Evolutionary conservation across 1,140 invertebrate genomes (phyloP), one percentile per base, ranked within the genome.

Genomic region (Drosophila sproati): DNA sequence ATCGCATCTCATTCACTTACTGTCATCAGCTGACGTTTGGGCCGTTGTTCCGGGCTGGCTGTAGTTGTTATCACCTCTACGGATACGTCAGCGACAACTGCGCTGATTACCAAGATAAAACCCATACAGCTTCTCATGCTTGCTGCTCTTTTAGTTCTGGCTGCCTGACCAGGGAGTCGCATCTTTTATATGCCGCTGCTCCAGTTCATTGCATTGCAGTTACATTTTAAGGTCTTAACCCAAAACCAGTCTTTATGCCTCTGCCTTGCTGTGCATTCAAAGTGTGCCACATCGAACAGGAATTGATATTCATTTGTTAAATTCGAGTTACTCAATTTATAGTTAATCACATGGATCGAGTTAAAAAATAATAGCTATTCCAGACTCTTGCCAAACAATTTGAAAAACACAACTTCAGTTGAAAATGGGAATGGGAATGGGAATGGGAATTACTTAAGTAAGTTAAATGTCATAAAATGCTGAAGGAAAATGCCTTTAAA

Each of bases 21-120:
- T 8, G 39, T n/a, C 45, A 89, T 81, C 86, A 89, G 64, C 20
- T 89, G 85, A 0, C 85, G 74, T 31, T 89, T 89, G 29, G 78
- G 61, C 0, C 85, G 78, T 4, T 63, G 59, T 2, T 78, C 78
- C 31, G 59, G 6, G 37, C 28, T 52, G 2, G 56, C 8, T 1
- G 50, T 61, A 31, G 45, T 66, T 10, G 76, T 43, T 2, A 47
- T 67, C 4, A 12, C 43, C 12, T 61, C 35, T 5, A 61, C 47
- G 37, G 43, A 3, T 6, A 43, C 41, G 0, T 57, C 45, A 29
- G 67, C 67, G 1, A 70, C 54, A 3, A 41, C 48, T 20, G 56
- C 64, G 48, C 80, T 47, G 8, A 85, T 61, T 8, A 85, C 56
- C 35, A 77, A 41, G 32, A 67, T 37, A 4, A 76, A 61, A 55